A percentile compares a stretch with the other conserved stretches of the same genome.
Conservation (phyloP, 2,888 invertebrate genomes). For the Labia minor region DNA sequence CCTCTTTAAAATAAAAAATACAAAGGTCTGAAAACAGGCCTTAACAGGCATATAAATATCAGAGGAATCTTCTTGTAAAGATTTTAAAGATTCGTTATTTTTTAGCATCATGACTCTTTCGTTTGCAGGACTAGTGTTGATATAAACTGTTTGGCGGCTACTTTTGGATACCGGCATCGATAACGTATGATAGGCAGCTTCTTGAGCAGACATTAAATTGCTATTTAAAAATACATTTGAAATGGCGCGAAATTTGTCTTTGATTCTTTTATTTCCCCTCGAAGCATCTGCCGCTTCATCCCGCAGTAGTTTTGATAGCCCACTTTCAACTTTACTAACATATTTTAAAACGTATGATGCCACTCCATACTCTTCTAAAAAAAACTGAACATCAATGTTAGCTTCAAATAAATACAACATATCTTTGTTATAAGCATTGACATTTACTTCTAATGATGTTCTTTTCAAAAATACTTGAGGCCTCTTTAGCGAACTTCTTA, state of each 20-base stretch:
- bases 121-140: constrained; percentile 26
- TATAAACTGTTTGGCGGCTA: constrained; percentile 21
- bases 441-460: background rate
- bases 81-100: constrained; percentile 24
- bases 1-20: too few species aligned
- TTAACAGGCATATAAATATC: too few species aligned
- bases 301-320: constrained; percentile 25
- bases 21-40: too few species aligned
- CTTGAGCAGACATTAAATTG: constrained; percentile 29
- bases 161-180: constrained; percentile 22
- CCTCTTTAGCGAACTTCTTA: constrained; percentile 24
- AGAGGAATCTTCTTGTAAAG: constrained; percentile 21
- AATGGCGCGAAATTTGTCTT: constrained; percentile 26
- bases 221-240: constrained; percentile 28
- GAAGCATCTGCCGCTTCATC: constrained; percentile 28
- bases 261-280: constrained; percentile 27
- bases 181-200: constrained; percentile 27
- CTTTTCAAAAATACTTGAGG: background rate
- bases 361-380: background rate
- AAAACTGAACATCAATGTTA: background rate
- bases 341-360: background rate
- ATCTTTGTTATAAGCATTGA: background rate
- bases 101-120: constrained; percentile 29
- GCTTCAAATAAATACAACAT: background rate
- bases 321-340: constrained; percentile 23